Base-by-base conservation (phyloP, 1,140 invertebrate genomes). In the Papilio polytes region DNA sequence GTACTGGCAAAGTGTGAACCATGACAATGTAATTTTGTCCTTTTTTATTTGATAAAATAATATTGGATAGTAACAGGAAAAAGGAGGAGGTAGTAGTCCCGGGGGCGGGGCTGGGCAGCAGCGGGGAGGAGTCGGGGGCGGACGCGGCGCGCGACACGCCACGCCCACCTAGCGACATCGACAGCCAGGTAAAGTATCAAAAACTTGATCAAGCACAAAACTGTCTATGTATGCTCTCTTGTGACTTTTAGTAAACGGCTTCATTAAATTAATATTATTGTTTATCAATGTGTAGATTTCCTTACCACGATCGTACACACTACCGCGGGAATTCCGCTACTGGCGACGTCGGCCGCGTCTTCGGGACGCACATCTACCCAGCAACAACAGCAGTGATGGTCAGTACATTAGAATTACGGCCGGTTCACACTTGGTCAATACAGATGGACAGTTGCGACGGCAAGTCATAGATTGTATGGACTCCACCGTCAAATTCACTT, bases 341-440 rank as follows among this genome's bases (percentile, higher is more conserved):
- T 97, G 97, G 93, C 94, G 97, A 78, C 96, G 97, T 80, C 95
- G 93, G 6, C 92, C 92, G 80, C 84, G 92, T 1, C 86, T 91
- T 8, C 84, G 91, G 0, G 91, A 94, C 85, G 85, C 91, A 2
- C 90, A 90, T 63, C 94, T 98, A 20, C 96, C 97, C 41, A 98
- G 97, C 70, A 98, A 97, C 10, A 98, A 98, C 88, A 98, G 97
- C 86, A 98, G 97, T 87, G 98, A 98, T 91, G 98, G 98, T 97
- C 92, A 86, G 80, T 80, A 77, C 9, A 9, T 63, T 3, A 41
- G 36, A 41, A 41, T 41, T 3, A 36, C 8, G 36, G 0, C 31
- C 31, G 31, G 0, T 36, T 36, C 31, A 36, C 31, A 36, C 4
- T 41, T 41, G 36, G 36, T 7, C 36, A 41, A 7, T 41, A 41